A percentile compares a stretch with the other conserved stretches of the same genome.
These are phyloP conservation scores for Heliconius congener DNA, from an alignment of 1,140 invertebrate genomes.

Conservation along the genomic window DNA sequence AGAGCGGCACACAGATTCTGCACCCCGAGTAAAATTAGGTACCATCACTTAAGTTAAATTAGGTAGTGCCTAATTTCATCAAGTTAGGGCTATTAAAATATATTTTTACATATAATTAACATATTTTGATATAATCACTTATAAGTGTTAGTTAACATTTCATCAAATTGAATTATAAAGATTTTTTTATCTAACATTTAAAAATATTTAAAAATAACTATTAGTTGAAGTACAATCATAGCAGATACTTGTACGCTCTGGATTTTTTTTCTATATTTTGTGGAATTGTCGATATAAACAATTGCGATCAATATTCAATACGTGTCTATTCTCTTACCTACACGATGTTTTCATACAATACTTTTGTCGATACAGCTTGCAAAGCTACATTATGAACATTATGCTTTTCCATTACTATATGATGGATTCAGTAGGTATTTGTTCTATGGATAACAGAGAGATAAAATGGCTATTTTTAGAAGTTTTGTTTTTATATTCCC, in stretches of 20 bases:
- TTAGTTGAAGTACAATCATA: too few species aligned
- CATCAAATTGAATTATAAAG: not conserved
- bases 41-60: not conserved
- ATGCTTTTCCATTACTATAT: not conserved
- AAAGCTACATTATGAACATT: not conserved
- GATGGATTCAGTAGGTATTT: not conserved
- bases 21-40: not conserved
- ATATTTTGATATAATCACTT: not conserved
- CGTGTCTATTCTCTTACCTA: not conserved
- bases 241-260: not conserved
- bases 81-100: not conserved
- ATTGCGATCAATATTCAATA: not conserved
- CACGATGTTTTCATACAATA: not conserved
- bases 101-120: not conserved
- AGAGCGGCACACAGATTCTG: slow-evolving; percentile 28
- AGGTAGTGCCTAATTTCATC: not conserved
- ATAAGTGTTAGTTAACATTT: too few species aligned
- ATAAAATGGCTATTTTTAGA: not conserved
- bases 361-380: not conserved
- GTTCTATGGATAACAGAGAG: not conserved
- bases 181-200: too few species aligned
- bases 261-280: not conserved
- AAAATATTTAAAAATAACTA: too few species aligned
- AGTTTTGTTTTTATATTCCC: not conserved
- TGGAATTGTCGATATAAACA: not conserved